Evolutionary conservation across 92 coral and sea anemone species (phyloP).

Genomic region (Plumapathes pennacea): DNA sequence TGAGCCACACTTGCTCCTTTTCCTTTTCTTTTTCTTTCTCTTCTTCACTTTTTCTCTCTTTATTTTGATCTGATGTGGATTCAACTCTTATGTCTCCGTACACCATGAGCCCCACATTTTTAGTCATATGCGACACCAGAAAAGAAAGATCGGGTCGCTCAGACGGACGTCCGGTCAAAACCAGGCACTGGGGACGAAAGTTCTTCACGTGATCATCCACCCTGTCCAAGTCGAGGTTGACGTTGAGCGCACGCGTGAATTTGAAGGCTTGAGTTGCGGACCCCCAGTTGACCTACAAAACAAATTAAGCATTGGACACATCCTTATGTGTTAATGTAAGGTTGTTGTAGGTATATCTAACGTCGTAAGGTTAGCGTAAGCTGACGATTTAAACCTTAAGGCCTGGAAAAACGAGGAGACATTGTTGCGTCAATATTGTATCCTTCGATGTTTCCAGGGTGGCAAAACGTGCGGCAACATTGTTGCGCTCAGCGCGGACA

Average conservation of each 20-base stretch:
- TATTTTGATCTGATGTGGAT: no score
- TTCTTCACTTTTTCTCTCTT: no score
- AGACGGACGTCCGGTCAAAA: constrained; percentile 74
- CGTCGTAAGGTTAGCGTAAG: no score
- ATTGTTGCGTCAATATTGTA: no score
- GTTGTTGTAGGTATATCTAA: no score
- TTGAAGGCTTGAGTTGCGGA: constrained; percentile 94
- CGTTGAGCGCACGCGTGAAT: constrained; percentile 79
- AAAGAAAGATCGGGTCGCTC: constrained; percentile 56
- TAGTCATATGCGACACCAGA: constrained; percentile 88
- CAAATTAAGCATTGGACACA: background rate
- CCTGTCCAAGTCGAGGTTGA: constrained; percentile 64
- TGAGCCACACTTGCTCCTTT: constrained; percentile 76
- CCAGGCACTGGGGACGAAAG: constrained; percentile 97
- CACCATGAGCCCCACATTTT: constrained; percentile 87
- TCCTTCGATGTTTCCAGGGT: no score
- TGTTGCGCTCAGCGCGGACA: no score
- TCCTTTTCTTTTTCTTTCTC: constrained; percentile 39
- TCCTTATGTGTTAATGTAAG: no score
- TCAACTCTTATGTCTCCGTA: no score
- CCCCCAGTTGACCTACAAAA: constrained; percentile 87
- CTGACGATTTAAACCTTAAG: no score
- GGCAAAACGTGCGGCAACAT: no score
- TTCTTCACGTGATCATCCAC: constrained; percentile 96
- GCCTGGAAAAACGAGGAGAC: no score